Evolutionary conservation across 2,888 invertebrate species (phyloP).

Genomic region (Eupithecia centaureata): DNA sequence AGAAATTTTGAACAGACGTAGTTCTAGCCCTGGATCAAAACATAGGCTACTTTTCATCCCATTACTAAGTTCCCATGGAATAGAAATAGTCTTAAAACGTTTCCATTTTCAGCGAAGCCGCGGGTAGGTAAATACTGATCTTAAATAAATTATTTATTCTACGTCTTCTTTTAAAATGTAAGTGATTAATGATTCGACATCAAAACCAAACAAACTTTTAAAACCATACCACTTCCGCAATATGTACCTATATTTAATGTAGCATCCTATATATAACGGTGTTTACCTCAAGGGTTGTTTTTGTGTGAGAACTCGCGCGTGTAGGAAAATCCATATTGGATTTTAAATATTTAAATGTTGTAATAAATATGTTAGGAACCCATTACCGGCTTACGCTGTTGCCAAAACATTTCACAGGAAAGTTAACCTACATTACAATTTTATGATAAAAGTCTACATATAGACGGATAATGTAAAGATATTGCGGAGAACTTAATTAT

Average conservation of each 20-base stretch:
- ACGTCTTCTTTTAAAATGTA: background rate
- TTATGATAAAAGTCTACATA: slow-evolving; percentile 4
- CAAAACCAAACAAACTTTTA: background rate
- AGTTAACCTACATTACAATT: slow-evolving; percentile 8
- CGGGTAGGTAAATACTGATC: too few relatives aligned
- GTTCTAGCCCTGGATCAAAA: too few relatives aligned
- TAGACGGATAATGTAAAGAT: background rate
- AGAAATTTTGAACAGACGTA: too few relatives aligned
- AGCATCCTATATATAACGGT: slow-evolving; percentile 36
- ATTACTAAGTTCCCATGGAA: too few relatives aligned
- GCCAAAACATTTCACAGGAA: slow-evolving; percentile 27
- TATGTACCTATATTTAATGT: slow-evolving; percentile 11
- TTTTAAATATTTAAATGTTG: slow-evolving; percentile 46
- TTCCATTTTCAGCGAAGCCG: too few relatives aligned
- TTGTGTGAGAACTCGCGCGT: slow-evolving; percentile 36
- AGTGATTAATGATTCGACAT: background rate
- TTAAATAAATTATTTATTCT: background rate
- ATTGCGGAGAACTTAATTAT: background rate
- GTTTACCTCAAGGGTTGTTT: slow-evolving; percentile 40
- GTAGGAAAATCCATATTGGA: slow-evolving; percentile 45
- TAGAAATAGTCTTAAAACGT: too few relatives aligned
- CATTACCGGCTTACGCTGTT: slow-evolving; percentile 36
- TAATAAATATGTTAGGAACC: slow-evolving; percentile 46
- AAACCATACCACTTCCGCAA: background rate
- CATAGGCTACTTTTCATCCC: too few relatives aligned